A percentile compares a stretch with the other conserved stretches of the same genome.
phyloP scores from a whole-genome alignment of 2,888 invertebrate genomes.

The Invenusta paracnida region DNA sequence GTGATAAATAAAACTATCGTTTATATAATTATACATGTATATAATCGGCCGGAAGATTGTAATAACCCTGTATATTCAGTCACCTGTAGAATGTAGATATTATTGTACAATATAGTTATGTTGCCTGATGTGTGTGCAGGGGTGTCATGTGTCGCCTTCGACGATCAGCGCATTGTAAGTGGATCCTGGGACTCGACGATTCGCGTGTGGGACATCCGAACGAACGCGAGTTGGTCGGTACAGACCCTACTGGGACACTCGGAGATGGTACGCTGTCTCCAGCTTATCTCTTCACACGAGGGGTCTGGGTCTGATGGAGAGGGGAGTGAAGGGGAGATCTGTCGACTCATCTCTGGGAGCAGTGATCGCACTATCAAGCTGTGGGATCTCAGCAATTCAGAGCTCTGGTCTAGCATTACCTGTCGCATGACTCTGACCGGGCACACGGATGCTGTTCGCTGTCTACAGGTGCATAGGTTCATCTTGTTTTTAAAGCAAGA shows the following conservation, averaged over 20 bases:
- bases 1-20: too few species aligned
- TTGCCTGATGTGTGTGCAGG: too few species aligned
- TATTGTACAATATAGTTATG: too few species aligned
- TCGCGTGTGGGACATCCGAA: conserved; percentile 63
- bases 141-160: conserved; percentile 64
- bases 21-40: too few species aligned
- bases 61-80: too few species aligned
- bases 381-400: conserved; percentile 62
- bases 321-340: too few species aligned
- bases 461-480: conserved; percentile 64
- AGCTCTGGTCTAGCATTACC: conserved; percentile 63
- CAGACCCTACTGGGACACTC: conserved; percentile 64
- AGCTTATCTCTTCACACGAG: too few species aligned
- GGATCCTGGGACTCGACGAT: conserved; percentile 64
- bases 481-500: too few species aligned
- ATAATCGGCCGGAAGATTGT: too few species aligned
- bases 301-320: too few species aligned
- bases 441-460: conserved; percentile 62
- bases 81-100: too few species aligned
- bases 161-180: conserved; percentile 63
- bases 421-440: conserved; percentile 64
- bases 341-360: conserved; percentile 56
- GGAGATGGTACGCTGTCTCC: conserved; percentile 63
- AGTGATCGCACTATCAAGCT: conserved; percentile 62
- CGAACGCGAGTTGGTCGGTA: conserved; percentile 63